Conservation (phyloP, 2,888 invertebrate species). For the Meta bourneti region DNA sequence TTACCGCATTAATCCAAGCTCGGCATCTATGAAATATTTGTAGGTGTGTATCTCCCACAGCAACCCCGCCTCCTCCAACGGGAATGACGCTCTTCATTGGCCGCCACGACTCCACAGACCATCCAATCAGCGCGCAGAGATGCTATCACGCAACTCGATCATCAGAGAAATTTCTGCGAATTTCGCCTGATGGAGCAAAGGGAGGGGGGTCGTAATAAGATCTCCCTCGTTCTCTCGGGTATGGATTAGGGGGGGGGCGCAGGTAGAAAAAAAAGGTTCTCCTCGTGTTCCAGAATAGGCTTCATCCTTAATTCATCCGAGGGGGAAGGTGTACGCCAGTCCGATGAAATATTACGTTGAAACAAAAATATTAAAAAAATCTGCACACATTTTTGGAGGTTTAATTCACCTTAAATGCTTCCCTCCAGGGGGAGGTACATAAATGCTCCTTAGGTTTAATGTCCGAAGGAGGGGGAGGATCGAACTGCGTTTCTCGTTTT, state of each 20-base stretch:
- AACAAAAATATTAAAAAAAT: constrained; percentile 33
- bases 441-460: background rate
- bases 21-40: constrained; percentile 11
- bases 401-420: constrained; percentile 56
- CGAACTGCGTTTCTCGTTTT: constrained; percentile 38
- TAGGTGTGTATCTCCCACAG: constrained; percentile 22
- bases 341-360: constrained; percentile 35
- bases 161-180: constrained; percentile 69
- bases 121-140: constrained; percentile 51
- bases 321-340: constrained; percentile 26
- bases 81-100: constrained; percentile 38
- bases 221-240: background rate
- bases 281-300: background rate
- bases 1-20: background rate
- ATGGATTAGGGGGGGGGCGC: background rate
- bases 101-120: background rate
- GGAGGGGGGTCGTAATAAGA: constrained; percentile 25
- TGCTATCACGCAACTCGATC: constrained; percentile 66
- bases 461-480: background rate
- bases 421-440: background rate
- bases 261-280: constrained; percentile 1
- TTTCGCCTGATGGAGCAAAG: constrained; percentile 46
- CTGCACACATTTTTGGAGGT: background rate
- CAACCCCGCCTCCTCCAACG: constrained; percentile 20
- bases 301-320: constrained; percentile 56